Conservation (phyloP, 2,888 invertebrate genomes). For the Hirtodrosophila confusa region DNA sequence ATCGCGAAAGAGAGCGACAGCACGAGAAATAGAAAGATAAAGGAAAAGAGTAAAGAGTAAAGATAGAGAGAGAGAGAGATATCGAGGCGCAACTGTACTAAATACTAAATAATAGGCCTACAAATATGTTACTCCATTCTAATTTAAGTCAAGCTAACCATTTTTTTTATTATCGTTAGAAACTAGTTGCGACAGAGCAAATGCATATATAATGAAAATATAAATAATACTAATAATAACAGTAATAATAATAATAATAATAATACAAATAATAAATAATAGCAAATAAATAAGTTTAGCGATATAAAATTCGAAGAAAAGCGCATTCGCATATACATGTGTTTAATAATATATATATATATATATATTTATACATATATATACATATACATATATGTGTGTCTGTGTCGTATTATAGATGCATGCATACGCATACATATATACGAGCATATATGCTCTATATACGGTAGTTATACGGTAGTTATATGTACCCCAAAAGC, state of each 20-base stretch:
- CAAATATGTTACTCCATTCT: conserved; percentile 45
- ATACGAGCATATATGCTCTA: conserved; percentile 10
- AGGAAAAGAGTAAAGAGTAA: neutral
- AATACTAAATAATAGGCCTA: conserved; percentile 45
- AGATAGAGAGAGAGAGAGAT: neutral
- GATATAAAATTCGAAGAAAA: conserved; percentile 6
- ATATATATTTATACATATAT: conserved; percentile 12
- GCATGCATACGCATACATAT: neutral
- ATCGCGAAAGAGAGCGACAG: no score
- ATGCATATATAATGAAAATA: conserved; percentile 27
- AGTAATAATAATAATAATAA: conserved; percentile 22
- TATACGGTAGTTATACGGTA: conserved; percentile 26
- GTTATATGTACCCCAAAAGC: conserved; percentile 16
- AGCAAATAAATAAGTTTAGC: conserved; percentile 14
- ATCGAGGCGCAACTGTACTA: conserved; percentile 51
- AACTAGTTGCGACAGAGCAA: conserved; percentile 58
- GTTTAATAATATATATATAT: conserved; percentile 1
- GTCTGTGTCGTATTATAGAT: conserved; percentile 9
- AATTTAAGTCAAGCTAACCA: conserved; percentile 43
- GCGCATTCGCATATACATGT: conserved; percentile 2
- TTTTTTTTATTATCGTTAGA: conserved; percentile 60
- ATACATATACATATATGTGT: conserved; percentile 19
- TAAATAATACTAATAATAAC: conserved; percentile 9
- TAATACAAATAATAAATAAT: conserved; percentile 13
- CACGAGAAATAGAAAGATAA: conserved; percentile 4